Evolutionary conservation across 2,113 vertebrate species (phyloP), one percentile per base, ranked within the genome.

Genomic region (Sporophila hypoxantha): DNA sequence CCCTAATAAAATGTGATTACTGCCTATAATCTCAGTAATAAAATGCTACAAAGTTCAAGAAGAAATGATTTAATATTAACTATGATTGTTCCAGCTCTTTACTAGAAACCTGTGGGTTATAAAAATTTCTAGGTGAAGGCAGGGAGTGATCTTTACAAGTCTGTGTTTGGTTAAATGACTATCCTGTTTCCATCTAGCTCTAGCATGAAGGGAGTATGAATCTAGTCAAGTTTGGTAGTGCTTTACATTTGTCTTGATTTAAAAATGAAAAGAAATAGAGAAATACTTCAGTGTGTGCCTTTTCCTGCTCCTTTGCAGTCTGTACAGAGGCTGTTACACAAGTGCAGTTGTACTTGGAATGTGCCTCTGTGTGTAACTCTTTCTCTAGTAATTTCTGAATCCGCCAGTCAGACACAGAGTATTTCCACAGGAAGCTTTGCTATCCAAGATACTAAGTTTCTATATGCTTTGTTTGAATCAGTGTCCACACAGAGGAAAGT

Each of bases 1-100:
- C 37, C 81, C 87, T 82, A 86, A 88, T 93, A 82, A 95, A 95
- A 82, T 67, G 30, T 55, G 87, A 94, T 65, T 93, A 60, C 79
- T 85, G 71, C 84, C 91, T 94, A 81, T 91, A 92, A 59, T 19
- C 30, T 90, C 56, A 74, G 75, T 82, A 87, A 96, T 95, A 95
- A 96, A 96, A 91, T 70, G 95, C 87, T 94, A 96, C 91, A 96
- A 96, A 96, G 95, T 94, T 94, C 94, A 95, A 88, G 93, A 94
- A 93, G 93, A 88, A 95, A 81, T 56, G 70, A 94, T 93, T 96
- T 95, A 93, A 85, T 90, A 86, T 95, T 95, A 95, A 69, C 94
- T 95, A 78, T 61, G 88, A 93, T 94, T 95, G 94, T 95, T 93
- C 93, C 91, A 92, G 86, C 52, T 71, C 65, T 87, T 76, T 77